Evolutionary conservation across 1,140 invertebrate species (phyloP), one percentile per base, ranked within the genome.

Genomic region (Drosophila biarmipes): DNA sequence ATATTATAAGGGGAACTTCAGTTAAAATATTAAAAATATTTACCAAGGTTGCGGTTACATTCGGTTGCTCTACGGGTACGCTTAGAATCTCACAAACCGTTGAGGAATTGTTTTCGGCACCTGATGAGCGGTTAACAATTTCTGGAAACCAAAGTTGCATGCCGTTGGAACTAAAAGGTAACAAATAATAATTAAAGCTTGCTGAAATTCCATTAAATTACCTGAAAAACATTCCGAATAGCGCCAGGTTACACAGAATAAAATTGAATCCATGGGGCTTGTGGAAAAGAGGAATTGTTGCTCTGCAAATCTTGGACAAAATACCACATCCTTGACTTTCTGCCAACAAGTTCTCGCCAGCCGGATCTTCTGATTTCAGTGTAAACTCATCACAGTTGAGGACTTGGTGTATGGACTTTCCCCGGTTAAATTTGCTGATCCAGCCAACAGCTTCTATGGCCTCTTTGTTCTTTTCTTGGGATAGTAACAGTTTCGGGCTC

Each of bases 401-500:
- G 27, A 90, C 14, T 21, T 51, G 52, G 17, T 64, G 61, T 8
- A 90, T 38, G n/a, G 78, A 21, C 3, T 92, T 92, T 21, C 93
- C 93, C 4, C 92, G 92, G 75, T 94, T 94, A 24, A 92, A 77
- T 19, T 91, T 75, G 62, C 94, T 94, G 6, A 94, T 94, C 76
- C 91, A 92, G 46, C 89, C 78, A 8, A 94, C 92, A 6, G 94
- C 92, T 12, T 91, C 78, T 0, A 94, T 55, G 0, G 94, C 93
- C 52, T 94, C 92, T 2, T 92, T 67, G 6, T 92, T 73, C 15
- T 80, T 90, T 10, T 94, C 93, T 80, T 92, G 93, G 2, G 92
- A 79, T 0, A 95, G 90, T 2, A 95, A 89, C 63, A 94, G 94
- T 67, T 95, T 94, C 0, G 95, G 95, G 78, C 94, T 95, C 76